Evolutionary conservation across 35 echinoderm and acorn worm genomes (phyloP), one percentile per base, ranked within the genome.

Genomic region (Hemicentrotus pulcherrimus): DNA sequence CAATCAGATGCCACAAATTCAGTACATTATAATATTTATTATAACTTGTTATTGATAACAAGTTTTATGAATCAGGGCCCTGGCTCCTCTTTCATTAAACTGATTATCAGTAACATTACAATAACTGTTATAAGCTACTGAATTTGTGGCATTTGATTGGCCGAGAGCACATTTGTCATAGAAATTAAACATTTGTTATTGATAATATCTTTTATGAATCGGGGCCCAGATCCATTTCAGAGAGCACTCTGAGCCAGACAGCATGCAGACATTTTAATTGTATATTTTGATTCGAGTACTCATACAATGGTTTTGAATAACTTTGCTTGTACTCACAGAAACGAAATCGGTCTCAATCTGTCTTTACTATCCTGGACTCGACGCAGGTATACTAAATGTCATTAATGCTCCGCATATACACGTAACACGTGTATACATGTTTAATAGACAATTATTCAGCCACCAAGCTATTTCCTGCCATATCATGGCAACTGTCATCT

Each of bases 341-440:
- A 5, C 88, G 88, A 31, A 90, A 90, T 90, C 32, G 88, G 31
- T 90, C 88, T 45, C 88, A 90, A 41, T 90, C 88, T 47, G 88
- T 90, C 32, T 90, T 90, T 90, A 90, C 88, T 45, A 28, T 32
- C 6, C 24, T 78, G 65, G 65, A 78, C 5, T 22, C 19, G 19
- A n/a, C 18, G 19, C 65, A 78, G 65, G 65, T 78, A 78, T 78
- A 78, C 50, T 78, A n/a, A 78, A 22, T 78, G 24, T n/a, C 28
- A n/a, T 22, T 78, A 18, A 70, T 78, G 65, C 65, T 22, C 28
- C 24, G 22, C n/a, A 90, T 45, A 90, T 13, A 16, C 12, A 46
- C 32, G 31, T 89, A 18, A 18, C 46, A 0, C 31, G 24, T 33
- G 88, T 86, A 86, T 86, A 85, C 15, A 19, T 19, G 16, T 31